These are phyloP conservation scores for Otocyon megalotis DNA, from an alignment of 2,113 vertebrate genomes.

Conservation along the genomic window DNA sequence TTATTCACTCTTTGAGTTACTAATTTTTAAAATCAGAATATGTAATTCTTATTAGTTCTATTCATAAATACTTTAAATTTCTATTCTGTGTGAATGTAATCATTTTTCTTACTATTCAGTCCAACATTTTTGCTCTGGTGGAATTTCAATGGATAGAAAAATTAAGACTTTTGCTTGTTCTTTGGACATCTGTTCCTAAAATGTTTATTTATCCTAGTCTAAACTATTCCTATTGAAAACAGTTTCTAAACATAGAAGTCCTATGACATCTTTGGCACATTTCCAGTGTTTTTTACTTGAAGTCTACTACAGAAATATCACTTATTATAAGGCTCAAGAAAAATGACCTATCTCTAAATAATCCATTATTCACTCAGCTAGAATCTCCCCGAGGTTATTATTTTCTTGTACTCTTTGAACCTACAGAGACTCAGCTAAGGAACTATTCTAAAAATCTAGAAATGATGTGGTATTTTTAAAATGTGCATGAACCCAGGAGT, in stretches of 20 bases:
- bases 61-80: conserved; percentile 14
- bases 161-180: conserved; percentile 61
- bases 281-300: not conserved
- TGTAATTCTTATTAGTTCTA: not conserved
- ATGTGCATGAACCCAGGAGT: not conserved
- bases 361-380: conserved; percentile 62
- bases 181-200: conserved; percentile 73
- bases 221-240: conserved; percentile 73
- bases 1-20: not conserved
- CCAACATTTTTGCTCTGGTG: conserved; percentile 31
- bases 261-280: conserved; percentile 60
- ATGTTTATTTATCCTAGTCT: conserved; percentile 73
- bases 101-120: not conserved
- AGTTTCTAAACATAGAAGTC: conserved; percentile 73
- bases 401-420: conserved; percentile 18
- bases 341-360: conserved; percentile 58
- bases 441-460: conserved; percentile 39
- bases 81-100: conserved; percentile 42
- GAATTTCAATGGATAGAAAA: conserved; percentile 68
- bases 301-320: conserved; percentile 63
- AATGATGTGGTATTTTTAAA: conserved; percentile 45
- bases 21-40: not conserved
- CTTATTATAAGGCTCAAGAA: conserved; percentile 57
- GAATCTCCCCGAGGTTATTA: conserved; percentile 26
- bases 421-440: conserved; percentile 22